Evolutionary conservation across 2,888 invertebrate species (phyloP), one percentile per base, ranked within the genome.

Genomic region (Hyalella azteca): DNA sequence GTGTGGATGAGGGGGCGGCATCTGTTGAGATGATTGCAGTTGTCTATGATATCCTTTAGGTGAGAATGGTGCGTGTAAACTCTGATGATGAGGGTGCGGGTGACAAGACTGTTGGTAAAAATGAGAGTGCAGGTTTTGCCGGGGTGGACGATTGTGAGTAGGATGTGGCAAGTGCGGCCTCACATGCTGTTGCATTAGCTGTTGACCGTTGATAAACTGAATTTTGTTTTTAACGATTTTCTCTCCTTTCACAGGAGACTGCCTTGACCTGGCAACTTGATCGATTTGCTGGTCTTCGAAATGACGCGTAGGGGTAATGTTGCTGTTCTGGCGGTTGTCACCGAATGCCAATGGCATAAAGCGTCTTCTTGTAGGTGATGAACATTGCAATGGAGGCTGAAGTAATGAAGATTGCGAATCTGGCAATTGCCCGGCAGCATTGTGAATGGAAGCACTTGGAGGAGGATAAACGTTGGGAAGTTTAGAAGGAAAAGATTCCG

Each of bases 291-390:
- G 81, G 29, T 81, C 80, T 11, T 77, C 79, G 7, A 79, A 80
- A 50, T 82, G 81, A 32, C 80, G 45, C 3, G 81, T 79, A 36
- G 77, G 81, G 22, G 84, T 79, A 15, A 78, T 79, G 40, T 81
- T 41, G 13, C 81, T 60, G 19, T 60, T 78, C 59, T 80, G 83
- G 3, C 81, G 79, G 5, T 80, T 78, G 73, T 84, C 84, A 1
- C 82, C 81, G 80, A 82, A 81, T 3, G 79, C 81, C n/a, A 84
- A 76, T 3, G 78, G 84, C 29, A 82, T 81, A 22, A 81, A 81
- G 22, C 84, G 75, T 26, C 81, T 54, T 11, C 84, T 26, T 4
- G 84, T 81, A 22, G 84, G 84, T 1, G 84, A 84, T 29, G 81
- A 81, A 79, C 41, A 73, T 22, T 73, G 66, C 66, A 39, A 39